Conservation (phyloP, 1,140 invertebrate genomes). For the Trichoplusia ni region DNA sequence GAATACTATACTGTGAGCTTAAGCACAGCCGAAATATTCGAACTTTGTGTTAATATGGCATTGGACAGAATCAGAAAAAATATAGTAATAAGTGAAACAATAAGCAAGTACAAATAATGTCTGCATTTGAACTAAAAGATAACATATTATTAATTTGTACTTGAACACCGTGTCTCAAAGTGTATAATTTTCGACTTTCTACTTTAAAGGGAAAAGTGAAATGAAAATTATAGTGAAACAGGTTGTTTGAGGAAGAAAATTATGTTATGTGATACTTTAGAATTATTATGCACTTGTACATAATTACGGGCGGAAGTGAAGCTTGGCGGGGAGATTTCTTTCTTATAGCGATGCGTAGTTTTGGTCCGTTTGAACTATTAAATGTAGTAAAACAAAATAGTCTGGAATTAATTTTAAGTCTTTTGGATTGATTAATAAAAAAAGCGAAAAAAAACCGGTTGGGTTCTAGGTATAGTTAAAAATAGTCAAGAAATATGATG, state of each 20-base stretch:
- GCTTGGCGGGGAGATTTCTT: not conserved
- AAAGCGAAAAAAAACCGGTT: no score
- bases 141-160: constrained; percentile 19
- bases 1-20: no score
- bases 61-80: no score
- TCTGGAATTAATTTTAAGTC: no score
- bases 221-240: constrained; percentile 50
- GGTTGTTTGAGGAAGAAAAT: constrained; percentile 41
- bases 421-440: no score
- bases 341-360: not conserved
- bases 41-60: no score
- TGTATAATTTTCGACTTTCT: constrained; percentile 40
- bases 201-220: constrained; percentile 58
- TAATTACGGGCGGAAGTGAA: constrained; percentile 18
- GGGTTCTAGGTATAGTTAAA: no score
- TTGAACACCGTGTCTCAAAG: constrained; percentile 19
- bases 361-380: not conserved
- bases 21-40: no score
- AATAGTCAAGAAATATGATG: no score
- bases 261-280: constrained; percentile 32
- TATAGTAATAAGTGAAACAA: no score
- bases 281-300: not conserved
- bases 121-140: not conserved
- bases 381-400: no score
- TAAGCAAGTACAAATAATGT: not conserved